A percentile compares a stretch with the other conserved stretches of the same genome.
These are phyloP conservation scores for Orcinus orca DNA, from an alignment of 2,113 vertebrate species.

Conservation along the genomic window DNA sequence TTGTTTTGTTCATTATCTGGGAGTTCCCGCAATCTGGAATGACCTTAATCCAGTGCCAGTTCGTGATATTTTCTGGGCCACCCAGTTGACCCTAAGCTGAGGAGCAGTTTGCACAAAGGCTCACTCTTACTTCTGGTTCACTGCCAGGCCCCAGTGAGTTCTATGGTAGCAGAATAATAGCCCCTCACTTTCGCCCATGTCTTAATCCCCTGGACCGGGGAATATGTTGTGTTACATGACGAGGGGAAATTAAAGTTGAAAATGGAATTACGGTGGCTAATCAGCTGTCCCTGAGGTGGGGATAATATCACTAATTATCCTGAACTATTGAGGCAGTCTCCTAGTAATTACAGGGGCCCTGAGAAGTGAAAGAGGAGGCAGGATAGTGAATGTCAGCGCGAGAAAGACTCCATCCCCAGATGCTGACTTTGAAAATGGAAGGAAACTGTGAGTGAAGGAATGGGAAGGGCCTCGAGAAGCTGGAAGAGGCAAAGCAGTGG, in stretches of 20 bases:
- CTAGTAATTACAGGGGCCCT: not conserved
- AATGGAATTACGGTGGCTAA: not conserved
- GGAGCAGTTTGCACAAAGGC: not conserved
- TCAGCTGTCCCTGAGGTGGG: not conserved
- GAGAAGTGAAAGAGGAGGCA: not conserved
- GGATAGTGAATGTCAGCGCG: not conserved
- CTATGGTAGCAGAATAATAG: not conserved
- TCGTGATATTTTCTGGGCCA: not conserved
- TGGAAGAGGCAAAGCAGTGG: not conserved
- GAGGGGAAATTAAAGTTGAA: not conserved
- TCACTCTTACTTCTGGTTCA: not conserved
- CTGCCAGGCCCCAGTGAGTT: not conserved
- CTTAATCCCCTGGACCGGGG: not conserved
- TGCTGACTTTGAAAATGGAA: not conserved
- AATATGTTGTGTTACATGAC: not conserved
- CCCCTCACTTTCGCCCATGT: not conserved
- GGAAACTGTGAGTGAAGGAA: too few relatives aligned
- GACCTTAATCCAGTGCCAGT: not conserved
- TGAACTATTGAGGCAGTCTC: not conserved
- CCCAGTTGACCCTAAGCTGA: not conserved
- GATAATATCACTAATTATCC: not conserved
- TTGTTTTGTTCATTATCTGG: not conserved
- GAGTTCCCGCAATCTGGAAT: not conserved
- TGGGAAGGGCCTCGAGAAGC: not conserved
- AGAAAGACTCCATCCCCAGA: not conserved